Evolutionary conservation across 2,113 vertebrate species (phyloP), one percentile per base, ranked within the genome.

Genomic region (Amphiprion percula): DNA sequence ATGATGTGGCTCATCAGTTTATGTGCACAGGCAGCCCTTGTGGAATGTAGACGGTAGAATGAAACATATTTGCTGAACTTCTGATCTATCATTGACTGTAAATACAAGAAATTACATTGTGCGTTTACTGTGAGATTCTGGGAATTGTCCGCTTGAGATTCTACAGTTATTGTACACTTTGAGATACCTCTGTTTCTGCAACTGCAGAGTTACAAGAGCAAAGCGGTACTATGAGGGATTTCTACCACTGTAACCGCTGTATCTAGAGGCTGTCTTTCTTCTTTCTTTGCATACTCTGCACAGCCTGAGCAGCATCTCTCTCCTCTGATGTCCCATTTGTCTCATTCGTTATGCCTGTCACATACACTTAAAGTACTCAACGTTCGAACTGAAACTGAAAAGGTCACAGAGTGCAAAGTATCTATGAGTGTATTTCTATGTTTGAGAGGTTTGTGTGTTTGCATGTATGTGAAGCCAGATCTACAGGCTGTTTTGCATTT

Each of bases 301-400:
- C 26, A 56, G 44, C 11, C 64, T 37, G 55, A 54, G 49, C 67
- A 28, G 62, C 61, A 14, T 52, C 55, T 15, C 49, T 53, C 49
- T 76, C 47, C 64, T 46, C 74, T 30, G 55, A 54, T 49, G 26
- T 24, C n/a, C 62, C 60, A 28, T 75, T 82, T 72, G 68, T 70
- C 63, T 81, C 58, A 71, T 86, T 83, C 56, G 46, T 71, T 68
- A 76, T 68, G 67, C 77, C 74, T 61, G 82, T 77, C 84, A 82
- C 62, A 52, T 44, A 83, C 5, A 71, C 46, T 86, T 70, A 70
- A 74, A 84, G 67, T 16, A 50, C 68, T 71, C 71, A 47, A 49
- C 10, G 41, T 52, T 76, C 47, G 71, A 68, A 86, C 9, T 21
- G 37, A 68, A 77, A 69, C 72, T n/a, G 76, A 87, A 88, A 85